Percentiles rank a stretch among this genome's conserved stretches.
phyloP scores from a whole-genome alignment of 2,797 vertebrate genomes.

The Falco rusticolus region DNA sequence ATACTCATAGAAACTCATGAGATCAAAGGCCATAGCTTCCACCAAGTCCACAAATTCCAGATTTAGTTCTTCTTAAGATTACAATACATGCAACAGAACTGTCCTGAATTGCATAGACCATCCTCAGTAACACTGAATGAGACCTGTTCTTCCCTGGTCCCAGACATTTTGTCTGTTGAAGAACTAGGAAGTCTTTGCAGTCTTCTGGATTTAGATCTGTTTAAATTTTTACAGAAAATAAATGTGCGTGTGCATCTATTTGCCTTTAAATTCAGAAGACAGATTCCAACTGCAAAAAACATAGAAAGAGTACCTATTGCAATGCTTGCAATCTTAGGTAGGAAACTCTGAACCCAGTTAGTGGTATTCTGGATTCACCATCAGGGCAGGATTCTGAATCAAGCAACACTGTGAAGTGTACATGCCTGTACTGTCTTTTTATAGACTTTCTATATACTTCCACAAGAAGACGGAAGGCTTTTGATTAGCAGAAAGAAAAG shows the following conservation, averaged over 20 bases:
- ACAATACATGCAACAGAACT: not conserved
- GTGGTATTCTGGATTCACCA: not conserved
- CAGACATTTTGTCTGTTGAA: not conserved
- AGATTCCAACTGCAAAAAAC: not conserved
- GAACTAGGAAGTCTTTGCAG: not conserved
- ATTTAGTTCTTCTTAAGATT: not conserved
- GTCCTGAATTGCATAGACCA: not conserved
- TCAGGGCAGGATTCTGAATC: not conserved
- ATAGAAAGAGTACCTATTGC: not conserved
- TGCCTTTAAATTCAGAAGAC: not conserved
- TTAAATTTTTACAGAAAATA: not conserved
- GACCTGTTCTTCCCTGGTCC: not conserved
- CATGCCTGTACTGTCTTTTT: not conserved
- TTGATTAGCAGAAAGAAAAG: not conserved
- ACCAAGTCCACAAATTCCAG: not conserved
- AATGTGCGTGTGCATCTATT: not conserved
- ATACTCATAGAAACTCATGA: not conserved
- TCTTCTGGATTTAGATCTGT: not conserved
- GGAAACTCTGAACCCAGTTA: not conserved
- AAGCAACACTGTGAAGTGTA: not conserved
- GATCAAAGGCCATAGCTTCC: not conserved
- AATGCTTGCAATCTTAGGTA: not conserved
- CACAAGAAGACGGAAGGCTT: not conserved
- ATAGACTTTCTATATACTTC: not conserved
- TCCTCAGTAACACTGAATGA: not conserved